These are phyloP conservation scores for Kuschelorhynchus macadamiae DNA, from an alignment of 2,888 invertebrate genomes.

Conservation along the genomic window DNA sequence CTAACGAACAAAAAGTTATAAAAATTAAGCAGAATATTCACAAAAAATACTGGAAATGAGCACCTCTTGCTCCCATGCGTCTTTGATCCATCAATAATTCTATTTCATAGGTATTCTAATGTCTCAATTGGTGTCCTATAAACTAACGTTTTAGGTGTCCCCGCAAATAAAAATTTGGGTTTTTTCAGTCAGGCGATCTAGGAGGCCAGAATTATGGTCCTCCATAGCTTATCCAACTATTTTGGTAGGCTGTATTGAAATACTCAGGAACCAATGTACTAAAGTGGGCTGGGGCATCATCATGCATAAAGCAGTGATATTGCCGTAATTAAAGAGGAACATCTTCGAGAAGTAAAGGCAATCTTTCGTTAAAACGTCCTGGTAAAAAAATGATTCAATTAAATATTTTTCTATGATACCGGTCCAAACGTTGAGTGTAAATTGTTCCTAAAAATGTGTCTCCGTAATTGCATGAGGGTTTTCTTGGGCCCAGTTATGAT, in stretches of 20 bases:
- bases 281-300: conserved; percentile 56
- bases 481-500: conserved; percentile 29
- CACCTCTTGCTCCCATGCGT: conserved; percentile 26
- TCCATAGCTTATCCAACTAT: conserved; percentile 51
- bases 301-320: conserved; percentile 28
- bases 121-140: conserved; percentile 14
- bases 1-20: too few relatives aligned
- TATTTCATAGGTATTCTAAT: conserved; percentile 19
- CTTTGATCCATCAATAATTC: conserved; percentile 22
- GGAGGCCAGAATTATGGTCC: conserved; percentile 50
- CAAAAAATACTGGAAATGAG: conserved; percentile 22
- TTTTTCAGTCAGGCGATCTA: conserved; percentile 46
- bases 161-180: conserved; percentile 27
- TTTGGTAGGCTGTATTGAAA: conserved; percentile 18
- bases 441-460: conserved; percentile 34
- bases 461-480: conserved; percentile 27
- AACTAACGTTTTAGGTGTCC: conserved; percentile 21
- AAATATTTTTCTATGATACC: conserved; percentile 24
- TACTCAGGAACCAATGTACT: conserved; percentile 32
- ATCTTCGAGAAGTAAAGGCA: conserved; percentile 24
- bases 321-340: background rate
- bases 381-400: conserved; percentile 19
- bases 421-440: conserved; percentile 28
- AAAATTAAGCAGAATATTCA: too few relatives aligned
- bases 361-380: conserved; percentile 6